Evolutionary conservation across 2,113 vertebrate genomes (phyloP), one percentile per base, ranked within the genome.

Genomic region (Ageneiosus marmoratus): DNA sequence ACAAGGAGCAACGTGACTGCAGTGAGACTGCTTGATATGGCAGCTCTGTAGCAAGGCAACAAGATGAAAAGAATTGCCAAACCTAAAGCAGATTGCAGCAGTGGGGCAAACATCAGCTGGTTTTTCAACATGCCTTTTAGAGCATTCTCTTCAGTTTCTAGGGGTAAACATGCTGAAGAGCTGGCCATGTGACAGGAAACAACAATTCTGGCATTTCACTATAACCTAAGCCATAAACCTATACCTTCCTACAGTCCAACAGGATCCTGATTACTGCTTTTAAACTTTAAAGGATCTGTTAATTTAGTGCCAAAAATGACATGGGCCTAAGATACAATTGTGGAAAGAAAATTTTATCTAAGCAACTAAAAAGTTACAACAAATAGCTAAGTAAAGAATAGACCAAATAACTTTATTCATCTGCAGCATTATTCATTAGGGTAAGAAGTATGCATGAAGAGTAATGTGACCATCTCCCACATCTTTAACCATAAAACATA

Each of bases 61-160:
- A 81, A 29, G 18, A 56, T 2, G 32, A 58, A 55, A 55, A 70
- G 20, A 20, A n/a, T 11, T 32, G 70, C 55, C 46, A 1, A 24
- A 48, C 15, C 41, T 48, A 69, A 63, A 27, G 46, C 55, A 37
- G 48, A 41, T 29, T 10, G 10, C 27, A 50, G 48, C 60, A 50
- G 62, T 13, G 48, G 12, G 48, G 60, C 44, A 69, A 41, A 83
- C 11, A 60, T 12, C 50, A 86, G 85, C 82, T 77, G 60, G 87
- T 87, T 85, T 74, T 83, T 80, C 88, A 44, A 48, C 84, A 87
- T 84, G 80, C 79, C 37, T 46, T 29, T 46, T 41, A 2, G 5
- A 41, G 37, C 3, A 48, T 51, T 16, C 50, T 56, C 41, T 48
- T 29, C 50, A 46, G 11, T 27, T 9, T 48, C 18, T 9, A 27